phyloP scores from a whole-genome alignment of 2,113 vertebrate genomes.

The Myotis davidii region DNA sequence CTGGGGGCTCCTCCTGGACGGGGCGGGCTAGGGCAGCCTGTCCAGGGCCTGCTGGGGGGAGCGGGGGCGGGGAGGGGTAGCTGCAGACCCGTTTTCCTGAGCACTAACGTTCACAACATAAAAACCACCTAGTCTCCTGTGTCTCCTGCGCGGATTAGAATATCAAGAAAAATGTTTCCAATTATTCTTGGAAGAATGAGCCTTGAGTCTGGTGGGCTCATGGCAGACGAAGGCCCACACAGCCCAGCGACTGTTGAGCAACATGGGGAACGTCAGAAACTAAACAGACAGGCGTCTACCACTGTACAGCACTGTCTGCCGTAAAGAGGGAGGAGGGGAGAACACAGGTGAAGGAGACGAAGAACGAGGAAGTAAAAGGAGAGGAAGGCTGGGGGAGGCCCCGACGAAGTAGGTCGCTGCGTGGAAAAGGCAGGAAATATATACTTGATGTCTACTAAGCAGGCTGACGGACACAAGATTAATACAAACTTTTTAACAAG shows the following conservation, averaged over 20 bases:
- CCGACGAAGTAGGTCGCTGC: neutral
- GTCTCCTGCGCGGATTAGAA: neutral
- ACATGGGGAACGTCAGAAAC: neutral
- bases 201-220: neutral
- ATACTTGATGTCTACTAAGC: neutral
- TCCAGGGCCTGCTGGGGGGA: neutral
- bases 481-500: neutral
- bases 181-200: constrained; percentile 35
- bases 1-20: neutral
- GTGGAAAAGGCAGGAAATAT: neutral
- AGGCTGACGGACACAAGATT: neutral
- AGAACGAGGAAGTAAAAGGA: neutral
- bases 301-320: too few species aligned
- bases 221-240: neutral
- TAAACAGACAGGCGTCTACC: neutral
- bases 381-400: neutral
- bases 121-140: neutral
- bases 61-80: too few species aligned
- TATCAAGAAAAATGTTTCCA: constrained; percentile 20
- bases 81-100: neutral
- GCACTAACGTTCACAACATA: neutral
- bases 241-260: neutral
- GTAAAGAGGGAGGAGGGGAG: neutral
- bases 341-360: neutral
- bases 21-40: neutral